phyloP scores from a whole-genome alignment of 1,140 invertebrate species.

The Eriosoma lanigerum region DNA sequence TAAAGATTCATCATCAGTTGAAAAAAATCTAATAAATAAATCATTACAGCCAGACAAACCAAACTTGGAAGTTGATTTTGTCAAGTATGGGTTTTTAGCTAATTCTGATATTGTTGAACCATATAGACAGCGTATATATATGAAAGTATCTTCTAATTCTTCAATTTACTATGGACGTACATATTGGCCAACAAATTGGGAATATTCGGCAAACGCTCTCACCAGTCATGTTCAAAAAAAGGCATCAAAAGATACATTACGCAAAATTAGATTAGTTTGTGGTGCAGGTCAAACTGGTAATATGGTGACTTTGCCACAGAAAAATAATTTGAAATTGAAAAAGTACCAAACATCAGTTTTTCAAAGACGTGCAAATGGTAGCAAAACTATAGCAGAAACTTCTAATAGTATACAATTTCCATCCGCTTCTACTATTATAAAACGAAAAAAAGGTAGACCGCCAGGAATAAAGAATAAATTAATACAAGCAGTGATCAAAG shows the following conservation, averaged over 20 bases:
- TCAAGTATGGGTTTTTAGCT: conserved; percentile 12
- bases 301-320: background rate
- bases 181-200: conserved; percentile 45
- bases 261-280: conserved; percentile 28
- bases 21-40: background rate
- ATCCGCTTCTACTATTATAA: background rate
- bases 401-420: background rate
- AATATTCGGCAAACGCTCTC: conserved; percentile 8
- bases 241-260: background rate
- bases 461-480: conserved; percentile 13
- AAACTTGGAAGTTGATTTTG: background rate
- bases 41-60: background rate
- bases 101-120: background rate
- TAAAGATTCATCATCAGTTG: background rate
- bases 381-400: too few relatives aligned
- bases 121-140: background rate
- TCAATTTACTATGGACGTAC: background rate
- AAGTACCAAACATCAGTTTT: background rate
- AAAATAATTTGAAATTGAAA: background rate
- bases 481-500: background rate
- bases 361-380: background rate
- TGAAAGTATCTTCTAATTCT: background rate
- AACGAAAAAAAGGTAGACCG: conserved; percentile 16
- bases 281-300: too few relatives aligned
- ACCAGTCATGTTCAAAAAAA: conserved; percentile 39